Percentiles rank a stretch among this genome's conserved stretches.
Conservation (phyloP, 2,113 vertebrate species). For the Heliornis fulica region DNA sequence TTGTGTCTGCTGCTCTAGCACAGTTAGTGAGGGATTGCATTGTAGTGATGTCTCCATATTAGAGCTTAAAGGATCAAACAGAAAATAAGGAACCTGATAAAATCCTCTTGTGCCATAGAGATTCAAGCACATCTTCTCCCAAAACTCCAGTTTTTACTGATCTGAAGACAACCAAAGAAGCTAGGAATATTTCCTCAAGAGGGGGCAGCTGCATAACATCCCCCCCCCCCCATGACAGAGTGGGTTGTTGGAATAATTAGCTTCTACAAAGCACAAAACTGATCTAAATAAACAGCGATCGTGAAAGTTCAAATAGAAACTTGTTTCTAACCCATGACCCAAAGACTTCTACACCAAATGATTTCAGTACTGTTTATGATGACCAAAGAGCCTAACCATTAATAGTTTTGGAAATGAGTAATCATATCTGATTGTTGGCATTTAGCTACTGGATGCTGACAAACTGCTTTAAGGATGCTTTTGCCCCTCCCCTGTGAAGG, state of each 20-base stretch:
- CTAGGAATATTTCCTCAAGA: background rate
- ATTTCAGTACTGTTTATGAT: background rate
- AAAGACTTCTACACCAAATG: background rate
- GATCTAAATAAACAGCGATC: background rate
- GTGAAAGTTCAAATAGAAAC: background rate
- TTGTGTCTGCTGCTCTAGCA: background rate
- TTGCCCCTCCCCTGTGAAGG: background rate
- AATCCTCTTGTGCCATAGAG: background rate
- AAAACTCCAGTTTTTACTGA: background rate
- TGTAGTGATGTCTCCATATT: background rate
- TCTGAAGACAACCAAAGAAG: background rate
- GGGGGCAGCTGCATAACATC: background rate
- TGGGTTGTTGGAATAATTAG: background rate
- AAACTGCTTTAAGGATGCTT: background rate
- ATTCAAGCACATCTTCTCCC: background rate
- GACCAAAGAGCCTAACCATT: background rate
- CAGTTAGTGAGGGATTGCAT: background rate
- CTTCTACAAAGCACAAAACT: background rate
- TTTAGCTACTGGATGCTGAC: background rate
- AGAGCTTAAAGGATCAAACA: background rate
- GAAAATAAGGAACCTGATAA: background rate
- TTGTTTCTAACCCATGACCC: background rate
- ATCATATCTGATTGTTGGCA: background rate
- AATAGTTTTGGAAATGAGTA: background rate
- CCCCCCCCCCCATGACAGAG: background rate